Evolutionary conservation across 2,888 invertebrate species (phyloP), one percentile per base, ranked within the genome.

Genomic region (Xylophagus ater): DNA sequence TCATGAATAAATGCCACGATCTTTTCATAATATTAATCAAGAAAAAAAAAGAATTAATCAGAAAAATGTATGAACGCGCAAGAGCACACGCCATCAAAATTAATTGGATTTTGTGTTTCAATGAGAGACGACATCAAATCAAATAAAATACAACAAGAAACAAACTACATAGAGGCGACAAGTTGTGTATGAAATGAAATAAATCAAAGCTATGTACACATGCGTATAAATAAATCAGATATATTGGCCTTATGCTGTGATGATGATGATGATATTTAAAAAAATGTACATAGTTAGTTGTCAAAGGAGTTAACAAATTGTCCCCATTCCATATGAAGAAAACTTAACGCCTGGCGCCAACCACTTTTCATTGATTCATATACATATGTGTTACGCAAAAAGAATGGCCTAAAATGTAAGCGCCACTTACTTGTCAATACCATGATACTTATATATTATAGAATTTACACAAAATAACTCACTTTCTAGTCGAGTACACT

Each of bases 291-390:
- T 9, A 6, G 20, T n/a, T 19, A 9, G 24, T 30, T 37, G n/a
- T n/a, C n/a, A n/a, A n/a, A n/a, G n/a, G n/a, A n/a, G n/a, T n/a
- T n/a, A n/a, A n/a, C n/a, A n/a, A n/a, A 24, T 21, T 21, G 31
- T 37, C 24, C 31, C 8, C 31, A 21, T 30, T 31, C 21, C 17
- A n/a, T 18, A 23, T 15, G 24, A 23, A 19, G 12, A n/a, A n/a
- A n/a, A n/a, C n/a, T 24, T 24, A 31, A 23, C 24, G 37, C 31
- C 37, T 37, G 37, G 37, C 37, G 37, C 37, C 37, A 37, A 37
- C 21, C 30, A n/a, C 30, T 37, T 36, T 36, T 32, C 12, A n/a
- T 2, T 17, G 34, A 10, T 14, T 14, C 4, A n/a, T 12, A 13
- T n/a, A 4, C 32, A 17, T 10, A 6, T n/a, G 5, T 8, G 20